phyloP scores from a whole-genome alignment of 2,113 vertebrate genomes.

The Pomatorhinus ruficollis region DNA sequence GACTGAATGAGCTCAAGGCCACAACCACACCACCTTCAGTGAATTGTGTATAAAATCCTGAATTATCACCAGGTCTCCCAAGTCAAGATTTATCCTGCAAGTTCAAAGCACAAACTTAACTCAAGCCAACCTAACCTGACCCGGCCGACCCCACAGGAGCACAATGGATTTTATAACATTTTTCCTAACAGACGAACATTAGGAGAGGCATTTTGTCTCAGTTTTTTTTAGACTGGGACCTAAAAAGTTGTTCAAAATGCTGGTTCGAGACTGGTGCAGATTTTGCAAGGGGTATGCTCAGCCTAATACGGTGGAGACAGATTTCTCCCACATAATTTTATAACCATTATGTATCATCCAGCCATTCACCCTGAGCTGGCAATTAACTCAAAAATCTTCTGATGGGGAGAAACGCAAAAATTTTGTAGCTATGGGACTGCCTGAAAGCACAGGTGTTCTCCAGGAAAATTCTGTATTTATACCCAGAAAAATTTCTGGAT shows the following conservation, averaged over 20 bases:
- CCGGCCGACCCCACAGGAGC: background rate
- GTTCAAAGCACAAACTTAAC: background rate
- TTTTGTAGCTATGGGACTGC: background rate
- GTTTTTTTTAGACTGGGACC: background rate
- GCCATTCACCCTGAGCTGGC: background rate
- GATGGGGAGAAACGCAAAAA: background rate
- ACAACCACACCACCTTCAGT: background rate
- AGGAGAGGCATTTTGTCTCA: background rate
- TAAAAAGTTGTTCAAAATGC: background rate
- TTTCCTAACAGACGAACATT: background rate
- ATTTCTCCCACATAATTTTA: background rate
- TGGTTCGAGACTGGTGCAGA: background rate
- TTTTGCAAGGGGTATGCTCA: background rate
- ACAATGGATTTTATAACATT: background rate
- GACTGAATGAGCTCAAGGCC: background rate
- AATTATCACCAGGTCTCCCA: background rate
- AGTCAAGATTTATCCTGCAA: background rate
- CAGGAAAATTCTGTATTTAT: background rate
- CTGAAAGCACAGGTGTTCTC: background rate
- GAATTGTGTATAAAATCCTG: background rate
- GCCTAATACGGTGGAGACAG: background rate
- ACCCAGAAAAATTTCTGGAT: background rate
- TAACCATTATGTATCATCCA: background rate
- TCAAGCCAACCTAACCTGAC: background rate
- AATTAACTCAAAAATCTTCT: background rate